Evolutionary conservation across 2,113 vertebrate genomes (phyloP).

Genomic region (Sinosuthora webbiana): DNA sequence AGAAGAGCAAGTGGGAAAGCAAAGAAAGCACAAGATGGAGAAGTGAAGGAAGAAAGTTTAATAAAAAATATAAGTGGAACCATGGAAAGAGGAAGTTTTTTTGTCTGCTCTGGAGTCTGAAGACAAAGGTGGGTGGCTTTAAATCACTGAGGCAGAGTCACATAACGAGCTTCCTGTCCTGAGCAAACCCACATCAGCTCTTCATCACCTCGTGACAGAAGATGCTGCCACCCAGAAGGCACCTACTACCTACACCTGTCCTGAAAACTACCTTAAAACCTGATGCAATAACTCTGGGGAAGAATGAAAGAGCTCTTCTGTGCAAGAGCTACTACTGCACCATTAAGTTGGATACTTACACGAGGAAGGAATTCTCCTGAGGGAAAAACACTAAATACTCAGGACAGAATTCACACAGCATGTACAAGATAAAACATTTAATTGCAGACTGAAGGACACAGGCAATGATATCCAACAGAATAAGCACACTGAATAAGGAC

Average conservation of each 20-base stretch:
- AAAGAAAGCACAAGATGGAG: not conserved
- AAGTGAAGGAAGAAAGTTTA: not conserved
- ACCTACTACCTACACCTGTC: not conserved
- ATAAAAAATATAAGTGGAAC: not conserved
- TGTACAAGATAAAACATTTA: not conserved
- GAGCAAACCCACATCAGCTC: not conserved
- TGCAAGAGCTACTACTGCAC: not conserved
- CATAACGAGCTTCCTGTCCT: not conserved
- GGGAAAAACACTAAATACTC: not conserved
- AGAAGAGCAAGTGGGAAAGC: not conserved
- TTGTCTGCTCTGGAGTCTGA: not conserved
- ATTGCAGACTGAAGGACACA: not conserved
- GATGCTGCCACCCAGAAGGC: not conserved
- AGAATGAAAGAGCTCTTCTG: not conserved
- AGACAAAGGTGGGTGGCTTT: constrained; percentile 15
- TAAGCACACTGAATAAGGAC: not conserved
- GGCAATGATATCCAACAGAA: not conserved
- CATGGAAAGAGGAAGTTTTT: not conserved
- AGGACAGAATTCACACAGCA: constrained; percentile 12
- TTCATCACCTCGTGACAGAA: not conserved
- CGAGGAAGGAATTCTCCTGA: not conserved
- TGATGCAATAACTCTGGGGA: not conserved
- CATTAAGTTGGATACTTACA: not conserved
- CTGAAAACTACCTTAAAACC: not conserved
- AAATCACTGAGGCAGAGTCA: not conserved